phyloP scores from a whole-genome alignment of 2,888 invertebrate genomes.

The Folsomia manolachei region DNA sequence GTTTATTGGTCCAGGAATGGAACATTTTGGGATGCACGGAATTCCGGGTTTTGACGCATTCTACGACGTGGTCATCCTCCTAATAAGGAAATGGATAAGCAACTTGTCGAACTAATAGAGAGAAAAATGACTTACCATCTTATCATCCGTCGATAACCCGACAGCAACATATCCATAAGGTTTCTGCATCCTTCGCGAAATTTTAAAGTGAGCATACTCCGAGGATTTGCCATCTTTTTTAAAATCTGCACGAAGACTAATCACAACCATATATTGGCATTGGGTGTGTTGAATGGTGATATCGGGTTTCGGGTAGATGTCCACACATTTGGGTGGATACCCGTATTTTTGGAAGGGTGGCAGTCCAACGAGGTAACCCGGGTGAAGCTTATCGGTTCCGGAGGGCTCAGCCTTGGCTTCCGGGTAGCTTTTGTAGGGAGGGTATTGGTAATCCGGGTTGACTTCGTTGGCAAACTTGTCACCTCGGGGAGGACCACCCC shows the following conservation, averaged over 20 bases:
- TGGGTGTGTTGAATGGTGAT: not conserved
- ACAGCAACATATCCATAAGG: constrained; percentile 34
- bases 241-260: not conserved
- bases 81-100: not conserved
- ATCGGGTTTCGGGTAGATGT: not conserved
- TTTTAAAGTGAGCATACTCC: constrained; percentile 22
- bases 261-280: constrained; percentile 27
- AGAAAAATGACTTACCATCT: constrained; percentile 28
- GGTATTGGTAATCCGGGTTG: not conserved
- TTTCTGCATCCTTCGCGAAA: constrained; percentile 12
- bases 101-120: not conserved
- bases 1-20: constrained; percentile 22
- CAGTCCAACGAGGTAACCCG: not conserved
- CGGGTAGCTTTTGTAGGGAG: not conserved
- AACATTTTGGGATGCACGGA: not conserved
- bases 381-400: not conserved
- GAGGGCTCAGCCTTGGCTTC: not conserved
- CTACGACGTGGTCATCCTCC: constrained; percentile 33
- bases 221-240: not conserved
- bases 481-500: constrained; percentile 2
- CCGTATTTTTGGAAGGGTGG: constrained; percentile 24
- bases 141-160: constrained; percentile 34
- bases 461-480: not conserved
- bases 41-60: constrained; percentile 18
- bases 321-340: constrained; percentile 21